phyloP scores from a whole-genome alignment of 2,888 invertebrate species.

The Thera britannica region DNA sequence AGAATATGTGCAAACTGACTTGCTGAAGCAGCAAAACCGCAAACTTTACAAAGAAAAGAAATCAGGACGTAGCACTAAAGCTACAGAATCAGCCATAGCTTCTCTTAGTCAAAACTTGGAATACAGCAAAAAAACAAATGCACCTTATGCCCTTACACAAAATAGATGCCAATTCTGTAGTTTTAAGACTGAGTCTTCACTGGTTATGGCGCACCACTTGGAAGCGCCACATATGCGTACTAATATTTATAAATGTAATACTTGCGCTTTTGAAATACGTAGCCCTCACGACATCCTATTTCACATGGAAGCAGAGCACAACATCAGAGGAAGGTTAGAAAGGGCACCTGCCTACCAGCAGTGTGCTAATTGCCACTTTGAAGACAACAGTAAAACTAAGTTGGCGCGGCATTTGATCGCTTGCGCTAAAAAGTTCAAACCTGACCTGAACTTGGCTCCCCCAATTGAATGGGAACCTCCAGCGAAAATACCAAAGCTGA shows the following conservation, averaged over 20 bases:
- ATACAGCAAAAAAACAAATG: slow-evolving; percentile 94
- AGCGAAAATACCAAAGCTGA: slow-evolving; percentile 93
- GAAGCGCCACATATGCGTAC: slow-evolving; percentile 97
- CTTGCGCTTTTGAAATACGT: slow-evolving; percentile 93
- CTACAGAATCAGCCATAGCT: slow-evolving; percentile 92
- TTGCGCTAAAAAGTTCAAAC: slow-evolving; percentile 96
- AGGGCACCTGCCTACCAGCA: slow-evolving; percentile 96
- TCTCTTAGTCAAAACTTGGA: slow-evolving; percentile 95
- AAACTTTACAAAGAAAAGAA: slow-evolving; percentile 90
- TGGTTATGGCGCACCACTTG: slow-evolving; percentile 95
- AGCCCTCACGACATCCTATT: slow-evolving; percentile 95
- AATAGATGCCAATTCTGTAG: slow-evolving; percentile 96
- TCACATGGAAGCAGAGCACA: slow-evolving; percentile 97
- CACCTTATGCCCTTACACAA: slow-evolving; percentile 90
- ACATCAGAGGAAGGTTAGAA: slow-evolving; percentile 93
- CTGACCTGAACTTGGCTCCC: slow-evolving; percentile 94
- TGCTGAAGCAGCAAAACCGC: slow-evolving; percentile 94
- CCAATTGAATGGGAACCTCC: slow-evolving; percentile 97
- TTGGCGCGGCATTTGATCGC: slow-evolving; percentile 94
- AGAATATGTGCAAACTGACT: slow-evolving; percentile 96
- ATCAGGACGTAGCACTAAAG: slow-evolving; percentile 86
- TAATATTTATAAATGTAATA: slow-evolving; percentile 94
- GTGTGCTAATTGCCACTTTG: slow-evolving; percentile 97
- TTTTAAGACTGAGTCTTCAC: slow-evolving; percentile 95
- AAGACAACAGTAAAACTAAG: slow-evolving; percentile 97